Evolutionary conservation across 2,113 vertebrate genomes (phyloP).

Genomic region (Clarias magur): DNA sequence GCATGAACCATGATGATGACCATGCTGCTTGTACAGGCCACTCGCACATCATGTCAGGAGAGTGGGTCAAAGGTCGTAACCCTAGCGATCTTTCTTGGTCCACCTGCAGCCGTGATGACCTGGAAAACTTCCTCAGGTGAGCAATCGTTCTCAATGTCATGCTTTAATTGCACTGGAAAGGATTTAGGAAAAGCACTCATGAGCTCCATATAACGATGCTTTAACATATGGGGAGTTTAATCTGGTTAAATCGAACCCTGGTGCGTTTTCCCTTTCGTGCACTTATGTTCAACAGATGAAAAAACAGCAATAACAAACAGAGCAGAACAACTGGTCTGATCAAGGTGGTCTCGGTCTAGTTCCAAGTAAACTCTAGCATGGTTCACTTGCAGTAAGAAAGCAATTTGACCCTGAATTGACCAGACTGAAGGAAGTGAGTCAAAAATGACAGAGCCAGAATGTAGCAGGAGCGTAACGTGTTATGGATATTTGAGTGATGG

Average conservation of each 20-base stretch:
- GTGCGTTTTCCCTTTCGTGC: background rate
- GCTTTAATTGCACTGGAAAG: background rate
- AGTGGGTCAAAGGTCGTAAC: conserved; percentile 96
- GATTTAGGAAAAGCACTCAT: background rate
- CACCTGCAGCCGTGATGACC: conserved; percentile 89
- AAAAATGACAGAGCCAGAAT: background rate
- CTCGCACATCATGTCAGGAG: conserved; percentile 97
- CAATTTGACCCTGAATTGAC: background rate
- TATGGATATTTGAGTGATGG: background rate
- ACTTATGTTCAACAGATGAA: background rate
- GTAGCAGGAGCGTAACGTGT: background rate
- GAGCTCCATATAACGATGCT: background rate
- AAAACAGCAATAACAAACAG: background rate
- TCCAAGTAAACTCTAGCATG: background rate
- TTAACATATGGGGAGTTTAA: background rate
- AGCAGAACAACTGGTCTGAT: background rate
- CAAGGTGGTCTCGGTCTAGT: background rate
- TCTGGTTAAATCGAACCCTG: background rate
- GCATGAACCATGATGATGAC: conserved; percentile 96
- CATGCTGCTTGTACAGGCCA: conserved; percentile 84
- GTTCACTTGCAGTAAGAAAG: background rate
- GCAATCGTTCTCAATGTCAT: conserved; percentile 33
- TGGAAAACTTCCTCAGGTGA: conserved; percentile 95
- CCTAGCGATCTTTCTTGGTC: conserved; percentile 98
- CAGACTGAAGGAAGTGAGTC: background rate